Conservation (phyloP, 2,113 vertebrate species). For the Engystomops pustulosus region DNA sequence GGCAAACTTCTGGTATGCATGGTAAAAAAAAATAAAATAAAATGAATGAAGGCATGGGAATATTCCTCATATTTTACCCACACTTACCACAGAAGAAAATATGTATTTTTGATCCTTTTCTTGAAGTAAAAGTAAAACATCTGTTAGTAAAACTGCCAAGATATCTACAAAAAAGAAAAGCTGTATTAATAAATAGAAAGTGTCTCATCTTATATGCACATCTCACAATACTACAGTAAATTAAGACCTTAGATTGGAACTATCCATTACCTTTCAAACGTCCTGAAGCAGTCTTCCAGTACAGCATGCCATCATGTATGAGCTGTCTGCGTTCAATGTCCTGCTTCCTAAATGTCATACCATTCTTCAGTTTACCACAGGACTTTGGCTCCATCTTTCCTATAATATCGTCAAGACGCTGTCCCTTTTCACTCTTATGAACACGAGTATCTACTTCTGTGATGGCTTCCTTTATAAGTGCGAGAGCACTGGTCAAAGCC, state of each 20-base stretch:
- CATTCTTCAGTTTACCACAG: conserved; percentile 85
- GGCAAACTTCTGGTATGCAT: too few species aligned
- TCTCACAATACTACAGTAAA: neutral
- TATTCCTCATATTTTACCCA: neutral
- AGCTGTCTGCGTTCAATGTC: conserved; percentile 81
- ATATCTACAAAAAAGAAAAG: conserved; percentile 75
- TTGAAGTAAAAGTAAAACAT: conserved; percentile 90
- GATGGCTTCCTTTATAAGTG: conserved; percentile 85
- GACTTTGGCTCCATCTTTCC: conserved; percentile 88
- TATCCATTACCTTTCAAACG: conserved; percentile 83
- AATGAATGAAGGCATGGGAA: too few species aligned
- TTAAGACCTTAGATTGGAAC: neutral
- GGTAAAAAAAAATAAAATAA: too few species aligned
- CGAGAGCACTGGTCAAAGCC: conserved; percentile 81
- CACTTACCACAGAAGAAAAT: conserved; percentile 90
- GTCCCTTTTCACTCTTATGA: conserved; percentile 82
- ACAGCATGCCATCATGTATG: conserved; percentile 83
- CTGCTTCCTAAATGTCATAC: conserved; percentile 85
- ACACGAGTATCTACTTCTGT: conserved; percentile 86
- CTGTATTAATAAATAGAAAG: neutral
- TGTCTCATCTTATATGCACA: neutral
- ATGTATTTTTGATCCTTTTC: conserved; percentile 95
- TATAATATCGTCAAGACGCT: conserved; percentile 84
- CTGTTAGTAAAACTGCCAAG: conserved; percentile 88
- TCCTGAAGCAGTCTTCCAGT: conserved; percentile 91